Conservation (phyloP, 2,888 invertebrate genomes). For the Adelognathus sp. region DNA sequence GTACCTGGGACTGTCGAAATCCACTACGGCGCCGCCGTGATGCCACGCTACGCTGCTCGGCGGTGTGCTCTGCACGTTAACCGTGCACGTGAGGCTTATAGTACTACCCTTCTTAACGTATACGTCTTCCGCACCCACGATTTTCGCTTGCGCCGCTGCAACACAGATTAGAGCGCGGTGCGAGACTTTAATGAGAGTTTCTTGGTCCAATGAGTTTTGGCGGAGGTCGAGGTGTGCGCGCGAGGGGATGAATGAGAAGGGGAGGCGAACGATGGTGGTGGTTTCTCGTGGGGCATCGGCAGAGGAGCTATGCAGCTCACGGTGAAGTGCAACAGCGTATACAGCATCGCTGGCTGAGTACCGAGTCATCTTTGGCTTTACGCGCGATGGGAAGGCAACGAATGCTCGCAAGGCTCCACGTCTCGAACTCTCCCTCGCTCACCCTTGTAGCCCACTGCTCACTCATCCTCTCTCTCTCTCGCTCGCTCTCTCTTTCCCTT, state of each 20-base stretch:
- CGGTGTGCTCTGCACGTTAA: slow-evolving; percentile 92
- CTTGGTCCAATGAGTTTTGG: slow-evolving; percentile 53
- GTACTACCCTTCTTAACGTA: slow-evolving; percentile 95
- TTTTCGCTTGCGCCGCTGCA: slow-evolving; percentile 93
- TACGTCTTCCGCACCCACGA: slow-evolving; percentile 92
- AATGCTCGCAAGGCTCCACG: slow-evolving; percentile 26
- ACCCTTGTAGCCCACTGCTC: background rate
- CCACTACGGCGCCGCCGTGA: slow-evolving; percentile 91
- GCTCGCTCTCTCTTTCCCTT: background rate
- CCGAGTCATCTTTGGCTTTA: slow-evolving; percentile 41
- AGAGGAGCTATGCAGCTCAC: slow-evolving; percentile 9
- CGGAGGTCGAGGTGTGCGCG: slow-evolving; percentile 28
- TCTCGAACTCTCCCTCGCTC: background rate
- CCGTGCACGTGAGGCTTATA: slow-evolving; percentile 93
- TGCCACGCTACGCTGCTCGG: slow-evolving; percentile 91
- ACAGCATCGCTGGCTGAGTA: slow-evolving; percentile 14
- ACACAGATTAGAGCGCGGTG: slow-evolving; percentile 76
- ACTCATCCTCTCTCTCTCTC: background rate
- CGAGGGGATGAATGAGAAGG: slow-evolving; percentile 2
- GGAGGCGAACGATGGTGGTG: background rate
- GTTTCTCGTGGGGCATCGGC: background rate
- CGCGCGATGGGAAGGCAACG: slow-evolving; percentile 22
- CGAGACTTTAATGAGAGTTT: slow-evolving; percentile 58
- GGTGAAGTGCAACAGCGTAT: slow-evolving; percentile 26
- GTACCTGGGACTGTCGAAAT: slow-evolving; percentile 85